Conservation (phyloP, 2,888 invertebrate genomes). For the Fissipunctia ypsillon region DNA sequence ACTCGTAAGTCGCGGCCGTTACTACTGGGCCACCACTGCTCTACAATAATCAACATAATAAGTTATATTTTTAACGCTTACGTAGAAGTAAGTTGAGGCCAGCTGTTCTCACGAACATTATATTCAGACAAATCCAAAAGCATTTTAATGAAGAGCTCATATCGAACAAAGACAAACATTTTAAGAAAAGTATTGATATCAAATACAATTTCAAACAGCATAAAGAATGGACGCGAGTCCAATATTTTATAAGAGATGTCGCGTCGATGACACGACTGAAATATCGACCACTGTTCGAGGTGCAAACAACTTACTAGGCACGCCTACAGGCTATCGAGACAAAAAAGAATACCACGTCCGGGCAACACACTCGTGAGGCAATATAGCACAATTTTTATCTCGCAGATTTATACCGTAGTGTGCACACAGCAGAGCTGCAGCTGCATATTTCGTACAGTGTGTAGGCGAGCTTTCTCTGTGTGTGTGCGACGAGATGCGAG, state of each 20-base stretch:
- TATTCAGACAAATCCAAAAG: conserved; percentile 11
- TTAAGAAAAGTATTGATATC: conserved; percentile 60
- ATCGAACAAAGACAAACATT: conserved; percentile 43
- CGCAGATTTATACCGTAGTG: conserved; percentile 86
- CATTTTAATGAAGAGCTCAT: conserved; percentile 44
- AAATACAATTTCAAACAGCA: conserved; percentile 69
- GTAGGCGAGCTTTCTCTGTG: conserved; percentile 69
- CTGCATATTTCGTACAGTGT: conserved; percentile 66
- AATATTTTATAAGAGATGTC: conserved; percentile 75
- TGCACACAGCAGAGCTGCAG: conserved; percentile 72
- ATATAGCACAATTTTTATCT: conserved; percentile 90
- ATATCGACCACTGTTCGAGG: conserved; percentile 89
- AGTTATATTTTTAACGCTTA: conserved; percentile 31
- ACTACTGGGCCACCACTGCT: too few relatives aligned
- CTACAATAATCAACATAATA: conserved; percentile 28
- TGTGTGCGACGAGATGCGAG: conserved; percentile 81
- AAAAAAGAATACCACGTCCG: conserved; percentile 82
- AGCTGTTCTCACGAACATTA: conserved; percentile 32
- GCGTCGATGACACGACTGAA: conserved; percentile 85
- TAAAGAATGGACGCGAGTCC: conserved; percentile 72
- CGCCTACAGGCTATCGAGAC: conserved; percentile 86
- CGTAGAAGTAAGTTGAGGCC: conserved; percentile 25
- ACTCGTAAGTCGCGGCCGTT: too few relatives aligned
- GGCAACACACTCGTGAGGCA: conserved; percentile 79
- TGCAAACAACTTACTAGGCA: conserved; percentile 89